Evolutionary conservation across 2,888 invertebrate species (phyloP), one percentile per base, ranked within the genome.

Genomic region (Dugesia japonica): DNA sequence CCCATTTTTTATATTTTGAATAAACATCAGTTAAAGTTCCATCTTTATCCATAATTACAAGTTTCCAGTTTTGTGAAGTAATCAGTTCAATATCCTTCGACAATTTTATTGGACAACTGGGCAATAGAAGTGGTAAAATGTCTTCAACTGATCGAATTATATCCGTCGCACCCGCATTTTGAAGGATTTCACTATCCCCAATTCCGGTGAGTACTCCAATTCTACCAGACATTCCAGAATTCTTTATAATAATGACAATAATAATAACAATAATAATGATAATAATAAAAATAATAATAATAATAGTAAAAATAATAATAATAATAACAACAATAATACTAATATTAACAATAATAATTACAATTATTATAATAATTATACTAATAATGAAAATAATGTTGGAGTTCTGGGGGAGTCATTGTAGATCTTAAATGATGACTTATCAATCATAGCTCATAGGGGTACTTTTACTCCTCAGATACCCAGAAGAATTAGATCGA

Each of bases 131-230:
- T 0, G 83, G 76, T 28, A 81, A 73, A 7, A 83, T 79, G 73
- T 83, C 80, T 31, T 80, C 80, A 20, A 82, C 81, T 20, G 80
- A 80, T 0, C 81, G 80, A 13, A 84, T 80, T 17, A 83, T 79
- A 73, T 80, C 28, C 4, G 27, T 74, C 26, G 77, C 77, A n/a
- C 77, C 77, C 0, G 77, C 42, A 26, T 26, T 27, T 27, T 26
- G n/a, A 17, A 77, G 42, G 56, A 76, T 75, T 23, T 56, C 42
- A 20, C 38, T 73, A n/a, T 71, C 28, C 0, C 77, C 79, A 9
- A 79, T 81, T 27, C 86, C 86, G 76, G 84, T 84, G 23, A 86
- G 80, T 17, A 86, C 86, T 0, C 85, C 86, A 15, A 86, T 82
- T 27, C 82, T 83, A 78, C 82, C 83, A 26, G 85, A 84, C 17